Evolutionary conservation across 1,140 invertebrate genomes (phyloP), one percentile per base, ranked within the genome.

Genomic region (Brachionus asplanchnoidis): DNA sequence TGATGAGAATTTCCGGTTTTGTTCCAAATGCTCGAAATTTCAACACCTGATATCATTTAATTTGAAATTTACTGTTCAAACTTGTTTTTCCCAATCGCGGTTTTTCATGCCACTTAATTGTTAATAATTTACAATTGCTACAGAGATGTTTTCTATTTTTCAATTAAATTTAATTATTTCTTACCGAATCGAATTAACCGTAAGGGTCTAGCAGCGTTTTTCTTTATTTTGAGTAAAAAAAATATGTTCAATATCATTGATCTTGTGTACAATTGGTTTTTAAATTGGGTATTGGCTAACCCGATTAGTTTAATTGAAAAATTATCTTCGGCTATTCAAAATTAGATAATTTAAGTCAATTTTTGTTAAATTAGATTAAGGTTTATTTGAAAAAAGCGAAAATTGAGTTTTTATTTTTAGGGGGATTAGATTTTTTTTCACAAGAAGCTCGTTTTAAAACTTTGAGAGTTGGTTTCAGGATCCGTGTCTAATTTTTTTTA

Each of bases 81-180:
- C 32, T 68, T 73, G n/a, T 40, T 42, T 36, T 77, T 77, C 73
- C 73, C 73, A 26, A 77, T 77, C 73, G 73, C 73, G 20, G 46
- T 50, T 77, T 53, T 77, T 77, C 23, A 46, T 77, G 40, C 73
- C 73, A 77, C 73, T 46, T 77, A 46, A 50, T 77, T 77, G 73
- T n/a, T 77, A 77, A 36, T 40, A 73, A 73, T 56, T 56, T 56
- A 17, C 53, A 56, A 56, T 20, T 56, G 53, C 53, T 56, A 56
- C 53, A 56, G 14, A 20, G 53, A 56, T 56, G 53, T 56, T 56
- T 56, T 56, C 53, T 56, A 56, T 56, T 56, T 56, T 56, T 56
- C 53, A 56, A 56, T 56, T 56, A 56, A 56, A 56, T 12, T 46
- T 46, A 46, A 46, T 56, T 56, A 17, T 20, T n/a, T 56, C 14